Evolutionary conservation across 2,888 invertebrate species (phyloP), one percentile per base, ranked within the genome.

Genomic region (Eilema depressum): DNA sequence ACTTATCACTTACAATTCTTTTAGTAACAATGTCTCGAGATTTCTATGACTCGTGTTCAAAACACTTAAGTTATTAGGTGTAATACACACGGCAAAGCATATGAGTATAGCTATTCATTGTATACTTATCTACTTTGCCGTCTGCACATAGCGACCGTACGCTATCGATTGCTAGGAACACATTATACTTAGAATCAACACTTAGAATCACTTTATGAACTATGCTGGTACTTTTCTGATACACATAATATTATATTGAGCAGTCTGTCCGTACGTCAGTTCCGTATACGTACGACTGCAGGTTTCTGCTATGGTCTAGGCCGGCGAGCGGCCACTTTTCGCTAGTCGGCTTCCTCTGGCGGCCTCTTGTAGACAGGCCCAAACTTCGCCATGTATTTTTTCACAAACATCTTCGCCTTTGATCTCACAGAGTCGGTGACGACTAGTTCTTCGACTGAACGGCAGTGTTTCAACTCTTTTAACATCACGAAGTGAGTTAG

Each of bases 341-440:
- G 91, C 82, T 93, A 95, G 82, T 96, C 96, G n/a, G 91, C 87
- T 82, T 97, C 97, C 82, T 97, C 97, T 14, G 96, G 96, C 57
- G 97, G 96, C 78, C 97, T 95, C 76, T 96, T 96, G 93, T 98
- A 98, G 41, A 97, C 96, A 2, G 97, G 96, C 0, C 98, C 99
- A 92, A 98, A 99, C 92, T 99, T 99, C 30, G 97, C 97, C 99
- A 99, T 99, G 92, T 99, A 99, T 89, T 99, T 99, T 86, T 97
- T 97, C 70, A 99, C 98, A 91, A 98, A 99, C 92, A 98, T 99
- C 90, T 98, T 98, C 26, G 99, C 98, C 92, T 99, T 99, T 82
- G 98, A 97, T 83, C 98, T 98, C 11, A 99, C 99, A 71, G 98
- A 98, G 81, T 98, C 98, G 56, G 98, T 98, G 83, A 98, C 98